Percentiles rank a stretch among this genome's conserved stretches.
Evolutionary conservation across 2,797 vertebrate genomes (phyloP).

Genomic region (Tapirus indicus): DNA sequence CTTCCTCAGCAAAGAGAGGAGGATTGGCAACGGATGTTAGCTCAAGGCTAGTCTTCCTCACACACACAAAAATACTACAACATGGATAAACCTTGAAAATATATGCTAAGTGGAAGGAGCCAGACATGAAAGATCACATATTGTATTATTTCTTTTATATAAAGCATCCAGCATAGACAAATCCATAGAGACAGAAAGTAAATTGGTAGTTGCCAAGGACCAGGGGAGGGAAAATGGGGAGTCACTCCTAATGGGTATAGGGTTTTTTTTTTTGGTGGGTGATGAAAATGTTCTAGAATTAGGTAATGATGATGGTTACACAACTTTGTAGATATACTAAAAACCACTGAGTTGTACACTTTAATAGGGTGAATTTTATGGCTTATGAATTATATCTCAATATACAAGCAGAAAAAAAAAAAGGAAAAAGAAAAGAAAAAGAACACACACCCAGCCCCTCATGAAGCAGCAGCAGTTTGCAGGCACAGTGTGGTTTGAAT

Average conservation of each 20-base stretch:
- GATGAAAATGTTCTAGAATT: neutral
- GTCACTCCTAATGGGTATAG: neutral
- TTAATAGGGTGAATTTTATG: neutral
- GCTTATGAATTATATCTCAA: neutral
- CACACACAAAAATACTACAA: neutral
- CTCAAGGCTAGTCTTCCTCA: too few relatives aligned
- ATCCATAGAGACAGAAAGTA: neutral
- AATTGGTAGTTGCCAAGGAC: neutral
- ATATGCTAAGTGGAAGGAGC: neutral
- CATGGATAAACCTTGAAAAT: neutral
- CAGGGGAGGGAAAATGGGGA: neutral
- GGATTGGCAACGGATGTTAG: too few relatives aligned
- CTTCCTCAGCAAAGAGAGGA: too few relatives aligned
- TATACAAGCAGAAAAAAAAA: neutral
- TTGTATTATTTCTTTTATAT: neutral
- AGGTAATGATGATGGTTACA: neutral
- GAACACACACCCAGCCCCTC: neutral
- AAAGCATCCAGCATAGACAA: neutral
- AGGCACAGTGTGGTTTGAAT: neutral
- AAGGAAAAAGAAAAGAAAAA: neutral
- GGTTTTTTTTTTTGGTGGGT: neutral
- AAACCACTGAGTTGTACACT: neutral
- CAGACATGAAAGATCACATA: neutral
- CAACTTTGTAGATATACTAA: neutral
- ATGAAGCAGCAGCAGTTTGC: neutral